Percentiles rank a stretch among this genome's conserved stretches.
These are phyloP conservation scores for Phyllostomus discolor DNA, from an alignment of 2,113 vertebrate species.

Conservation along the genomic window DNA sequence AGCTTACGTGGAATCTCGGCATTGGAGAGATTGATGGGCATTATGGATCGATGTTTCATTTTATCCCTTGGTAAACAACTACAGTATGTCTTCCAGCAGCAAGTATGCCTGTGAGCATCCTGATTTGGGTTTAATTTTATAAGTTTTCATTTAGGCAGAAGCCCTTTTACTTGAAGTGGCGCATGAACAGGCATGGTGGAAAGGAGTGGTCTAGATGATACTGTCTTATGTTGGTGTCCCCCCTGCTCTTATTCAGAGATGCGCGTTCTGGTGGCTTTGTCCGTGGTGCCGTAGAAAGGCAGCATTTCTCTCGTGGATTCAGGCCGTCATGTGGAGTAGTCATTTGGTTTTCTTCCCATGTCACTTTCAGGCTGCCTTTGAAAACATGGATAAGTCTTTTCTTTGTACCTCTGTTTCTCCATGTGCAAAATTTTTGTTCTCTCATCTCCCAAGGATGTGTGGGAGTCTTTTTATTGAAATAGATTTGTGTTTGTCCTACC, in stretches of 20 bases:
- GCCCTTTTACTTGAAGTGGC: background rate
- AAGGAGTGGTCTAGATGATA: background rate
- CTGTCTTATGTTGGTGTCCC: background rate
- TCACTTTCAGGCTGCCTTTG: background rate
- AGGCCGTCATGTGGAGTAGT: background rate
- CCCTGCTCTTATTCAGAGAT: background rate
- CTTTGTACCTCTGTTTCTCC: slow-evolving; percentile 20
- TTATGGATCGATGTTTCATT: background rate
- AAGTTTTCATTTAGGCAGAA: background rate
- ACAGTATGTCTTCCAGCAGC: background rate
- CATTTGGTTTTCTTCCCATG: background rate
- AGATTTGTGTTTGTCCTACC: slow-evolving; percentile 7
- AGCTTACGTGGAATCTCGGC: background rate
- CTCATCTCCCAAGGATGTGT: background rate
- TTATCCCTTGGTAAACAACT: background rate
- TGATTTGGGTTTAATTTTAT: background rate
- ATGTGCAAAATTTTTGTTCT: background rate
- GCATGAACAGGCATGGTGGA: background rate
- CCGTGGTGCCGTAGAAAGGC: background rate
- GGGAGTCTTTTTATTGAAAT: background rate
- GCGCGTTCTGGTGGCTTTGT: background rate
- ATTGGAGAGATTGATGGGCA: background rate
- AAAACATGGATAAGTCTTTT: background rate
- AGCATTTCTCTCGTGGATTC: background rate
- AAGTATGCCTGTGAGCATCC: background rate